Percentiles rank a stretch among this genome's conserved stretches.
phyloP scores from a whole-genome alignment of 2,113 vertebrate species.

The Castor canadensis region DNA sequence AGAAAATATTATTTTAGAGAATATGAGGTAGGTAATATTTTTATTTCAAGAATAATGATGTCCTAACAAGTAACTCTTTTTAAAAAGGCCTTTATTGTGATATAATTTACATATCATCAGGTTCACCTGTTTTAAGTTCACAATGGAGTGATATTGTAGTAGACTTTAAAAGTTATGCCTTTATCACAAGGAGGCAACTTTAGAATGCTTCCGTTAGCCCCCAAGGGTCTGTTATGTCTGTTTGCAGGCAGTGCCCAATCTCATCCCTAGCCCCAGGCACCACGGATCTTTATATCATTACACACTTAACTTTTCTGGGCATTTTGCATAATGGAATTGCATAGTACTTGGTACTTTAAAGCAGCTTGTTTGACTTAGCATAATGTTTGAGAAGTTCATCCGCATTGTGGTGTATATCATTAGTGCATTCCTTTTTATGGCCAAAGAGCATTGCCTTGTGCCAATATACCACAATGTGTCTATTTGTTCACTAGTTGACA shows the following conservation, averaged over 20 bases:
- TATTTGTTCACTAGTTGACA: neutral
- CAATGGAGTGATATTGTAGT: neutral
- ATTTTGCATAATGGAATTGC: neutral
- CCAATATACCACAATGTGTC: neutral
- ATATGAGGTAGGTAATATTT: neutral
- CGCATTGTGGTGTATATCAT: neutral
- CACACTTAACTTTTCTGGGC: neutral
- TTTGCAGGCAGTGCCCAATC: neutral
- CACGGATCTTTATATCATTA: neutral
- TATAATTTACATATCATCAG: neutral
- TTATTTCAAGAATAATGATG: conserved; percentile 2
- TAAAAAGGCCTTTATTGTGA: neutral
- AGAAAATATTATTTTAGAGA: neutral
- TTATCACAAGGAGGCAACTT: neutral
- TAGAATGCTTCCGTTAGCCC: neutral
- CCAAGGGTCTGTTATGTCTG: neutral
- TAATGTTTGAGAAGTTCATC: neutral
- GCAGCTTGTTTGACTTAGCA: neutral
- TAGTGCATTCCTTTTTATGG: conserved; percentile 20
- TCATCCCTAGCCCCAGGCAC: neutral
- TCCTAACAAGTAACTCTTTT: neutral
- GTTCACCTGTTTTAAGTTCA: neutral
- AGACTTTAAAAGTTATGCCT: neutral
- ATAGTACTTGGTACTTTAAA: neutral
- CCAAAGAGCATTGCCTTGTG: neutral